These are phyloP conservation scores for Zygogramma bicolorata DNA, from an alignment of 2,888 invertebrate genomes.

Conservation along the genomic window DNA sequence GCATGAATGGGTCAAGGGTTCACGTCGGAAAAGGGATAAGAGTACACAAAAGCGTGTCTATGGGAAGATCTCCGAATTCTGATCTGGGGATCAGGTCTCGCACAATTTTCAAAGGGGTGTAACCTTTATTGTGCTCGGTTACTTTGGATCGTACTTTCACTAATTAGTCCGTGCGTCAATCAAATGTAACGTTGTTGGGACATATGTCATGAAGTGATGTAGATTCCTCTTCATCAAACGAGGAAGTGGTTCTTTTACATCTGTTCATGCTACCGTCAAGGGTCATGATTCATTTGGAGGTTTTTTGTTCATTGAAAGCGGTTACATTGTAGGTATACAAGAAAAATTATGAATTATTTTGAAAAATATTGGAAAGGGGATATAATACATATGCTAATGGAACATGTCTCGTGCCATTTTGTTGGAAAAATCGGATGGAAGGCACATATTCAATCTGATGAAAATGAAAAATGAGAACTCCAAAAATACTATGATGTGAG, in stretches of 20 bases:
- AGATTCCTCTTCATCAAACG: too few relatives aligned
- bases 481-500: too few relatives aligned
- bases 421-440: too few relatives aligned
- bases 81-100: constrained; percentile 20
- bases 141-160: constrained; percentile 22
- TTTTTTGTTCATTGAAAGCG: not conserved
- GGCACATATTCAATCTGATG: too few relatives aligned
- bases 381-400: too few relatives aligned
- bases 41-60: constrained; percentile 33
- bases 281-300: not conserved
- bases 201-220: not conserved
- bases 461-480: too few relatives aligned
- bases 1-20: constrained; percentile 34
- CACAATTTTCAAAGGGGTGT: constrained; percentile 15
- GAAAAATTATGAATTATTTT: too few relatives aligned
- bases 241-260: constrained; percentile 10
- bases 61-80: constrained; percentile 36
- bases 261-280: not conserved
- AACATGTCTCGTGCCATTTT: too few relatives aligned
- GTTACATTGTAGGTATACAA: not conserved
- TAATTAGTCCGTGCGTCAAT: constrained; percentile 24
- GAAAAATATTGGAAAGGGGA: too few relatives aligned
- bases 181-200: not conserved
- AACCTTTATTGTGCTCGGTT: constrained; percentile 12
- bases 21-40: constrained; percentile 30